These are phyloP conservation scores for Grammomys surdaster DNA, from an alignment of 2,113 vertebrate genomes.

Conservation along the genomic window DNA sequence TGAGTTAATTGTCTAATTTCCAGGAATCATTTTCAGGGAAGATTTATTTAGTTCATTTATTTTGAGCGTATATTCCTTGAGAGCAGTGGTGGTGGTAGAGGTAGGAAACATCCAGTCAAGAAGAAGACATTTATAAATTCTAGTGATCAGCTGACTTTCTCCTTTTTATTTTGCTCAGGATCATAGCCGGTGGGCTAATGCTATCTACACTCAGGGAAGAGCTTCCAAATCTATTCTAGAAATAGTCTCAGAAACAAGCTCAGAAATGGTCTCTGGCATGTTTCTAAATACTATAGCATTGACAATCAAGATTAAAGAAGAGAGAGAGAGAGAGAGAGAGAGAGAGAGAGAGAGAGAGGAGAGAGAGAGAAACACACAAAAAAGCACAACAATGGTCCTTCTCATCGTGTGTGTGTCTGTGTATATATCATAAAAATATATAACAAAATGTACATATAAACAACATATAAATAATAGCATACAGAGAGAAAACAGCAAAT, in stretches of 20 bases:
- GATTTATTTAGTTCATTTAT: not conserved
- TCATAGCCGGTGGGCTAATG: too few relatives aligned
- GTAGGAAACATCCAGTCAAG: not conserved
- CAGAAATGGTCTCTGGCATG: not conserved
- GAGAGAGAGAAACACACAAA: too few relatives aligned
- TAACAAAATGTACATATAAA: not conserved
- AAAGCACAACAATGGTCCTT: not conserved
- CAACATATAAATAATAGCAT: not conserved
- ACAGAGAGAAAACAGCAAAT: not conserved
- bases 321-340: too few relatives aligned
- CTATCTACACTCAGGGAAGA: not conserved
- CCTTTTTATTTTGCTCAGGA: not conserved
- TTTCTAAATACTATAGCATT: not conserved
- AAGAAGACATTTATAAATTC: not conserved
- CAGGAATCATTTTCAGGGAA: not conserved
- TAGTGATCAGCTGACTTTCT: not conserved
- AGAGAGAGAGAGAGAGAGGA: too few relatives aligned
- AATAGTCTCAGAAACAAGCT: not conserved
- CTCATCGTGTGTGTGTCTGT: not conserved
- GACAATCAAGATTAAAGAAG: not conserved
- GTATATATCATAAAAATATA: not conserved
- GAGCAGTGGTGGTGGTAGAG: too few relatives aligned
- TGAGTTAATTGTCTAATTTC: not conserved
- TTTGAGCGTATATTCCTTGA: not conserved
- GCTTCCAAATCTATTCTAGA: not conserved